Percentiles rank a stretch among this genome's conserved stretches.
Evolutionary conservation across 1,140 invertebrate genomes (phyloP).

Genomic region (Meloidogyne exigua): DNA sequence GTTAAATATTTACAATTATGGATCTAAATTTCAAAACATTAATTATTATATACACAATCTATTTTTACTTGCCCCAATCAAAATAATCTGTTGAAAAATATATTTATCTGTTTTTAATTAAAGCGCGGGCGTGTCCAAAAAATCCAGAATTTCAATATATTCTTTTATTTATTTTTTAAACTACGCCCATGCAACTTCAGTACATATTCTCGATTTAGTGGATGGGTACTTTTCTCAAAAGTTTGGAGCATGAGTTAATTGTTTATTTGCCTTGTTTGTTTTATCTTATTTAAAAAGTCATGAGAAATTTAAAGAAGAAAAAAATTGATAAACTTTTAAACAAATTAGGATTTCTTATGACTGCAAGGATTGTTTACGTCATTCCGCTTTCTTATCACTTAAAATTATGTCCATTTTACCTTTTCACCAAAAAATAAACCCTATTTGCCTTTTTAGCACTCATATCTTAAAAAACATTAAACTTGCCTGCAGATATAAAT

Average conservation of each 20-base stretch:
- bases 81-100: too few species aligned
- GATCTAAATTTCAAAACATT: neutral
- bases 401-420: neutral
- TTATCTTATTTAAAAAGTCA: neutral
- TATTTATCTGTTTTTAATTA: too few species aligned
- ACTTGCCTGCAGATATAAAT: neutral
- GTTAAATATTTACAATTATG: neutral
- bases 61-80: neutral
- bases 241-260: neutral
- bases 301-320: neutral
- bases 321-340: neutral
- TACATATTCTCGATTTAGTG: too few species aligned
- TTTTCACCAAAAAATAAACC: neutral
- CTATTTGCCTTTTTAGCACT: neutral
- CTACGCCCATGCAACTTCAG: neutral
- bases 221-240: neutral
- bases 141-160: neutral
- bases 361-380: neutral
- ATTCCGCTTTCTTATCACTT: neutral
- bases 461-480: neutral
- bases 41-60: neutral
- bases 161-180: neutral
- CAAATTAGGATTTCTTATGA: neutral
- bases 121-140: neutral
- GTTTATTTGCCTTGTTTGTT: slow-evolving; percentile 1